Evolutionary conservation across 2,113 vertebrate species (phyloP).

Genomic region (Trematomus loennbergii): DNA sequence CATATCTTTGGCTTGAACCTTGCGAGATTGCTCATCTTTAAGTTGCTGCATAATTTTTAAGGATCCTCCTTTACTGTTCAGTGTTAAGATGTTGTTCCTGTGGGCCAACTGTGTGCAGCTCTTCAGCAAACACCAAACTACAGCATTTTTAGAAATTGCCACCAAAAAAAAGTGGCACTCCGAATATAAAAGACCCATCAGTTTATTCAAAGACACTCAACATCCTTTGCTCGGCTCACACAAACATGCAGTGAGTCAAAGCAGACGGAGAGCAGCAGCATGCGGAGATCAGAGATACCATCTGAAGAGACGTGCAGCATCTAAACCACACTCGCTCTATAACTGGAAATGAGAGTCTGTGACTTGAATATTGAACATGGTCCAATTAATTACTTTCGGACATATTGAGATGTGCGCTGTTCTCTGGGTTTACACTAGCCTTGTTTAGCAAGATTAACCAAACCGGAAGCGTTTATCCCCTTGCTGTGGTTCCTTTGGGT

Average conservation of each 20-base stretch:
- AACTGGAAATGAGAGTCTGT: constrained; percentile 63
- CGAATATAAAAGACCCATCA: constrained; percentile 73
- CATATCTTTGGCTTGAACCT: background rate
- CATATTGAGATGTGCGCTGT: constrained; percentile 2
- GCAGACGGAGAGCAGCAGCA: constrained; percentile 80
- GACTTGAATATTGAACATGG: constrained; percentile 39
- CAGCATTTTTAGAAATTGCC: constrained; percentile 57
- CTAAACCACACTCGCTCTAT: constrained; percentile 82
- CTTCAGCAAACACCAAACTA: constrained; percentile 66
- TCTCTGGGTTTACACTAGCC: background rate
- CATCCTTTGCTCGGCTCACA: constrained; percentile 69
- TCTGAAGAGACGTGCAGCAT: constrained; percentile 77
- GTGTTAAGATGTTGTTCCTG: constrained; percentile 47
- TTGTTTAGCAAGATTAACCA: too few relatives aligned
- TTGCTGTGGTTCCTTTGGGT: too few relatives aligned
- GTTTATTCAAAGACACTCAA: constrained; percentile 81
- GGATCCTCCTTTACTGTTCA: constrained; percentile 22
- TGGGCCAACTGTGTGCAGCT: constrained; percentile 55
- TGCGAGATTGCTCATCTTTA: constrained; percentile 21
- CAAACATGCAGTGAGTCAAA: constrained; percentile 77
- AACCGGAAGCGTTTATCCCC: too few relatives aligned
- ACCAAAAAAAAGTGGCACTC: constrained; percentile 49
- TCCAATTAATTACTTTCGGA: constrained; percentile 45
- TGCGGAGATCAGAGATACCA: constrained; percentile 75
- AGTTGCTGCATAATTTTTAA: constrained; percentile 16